Conservation (phyloP, 2,113 vertebrate genomes). For the Equus przewalskii region DNA sequence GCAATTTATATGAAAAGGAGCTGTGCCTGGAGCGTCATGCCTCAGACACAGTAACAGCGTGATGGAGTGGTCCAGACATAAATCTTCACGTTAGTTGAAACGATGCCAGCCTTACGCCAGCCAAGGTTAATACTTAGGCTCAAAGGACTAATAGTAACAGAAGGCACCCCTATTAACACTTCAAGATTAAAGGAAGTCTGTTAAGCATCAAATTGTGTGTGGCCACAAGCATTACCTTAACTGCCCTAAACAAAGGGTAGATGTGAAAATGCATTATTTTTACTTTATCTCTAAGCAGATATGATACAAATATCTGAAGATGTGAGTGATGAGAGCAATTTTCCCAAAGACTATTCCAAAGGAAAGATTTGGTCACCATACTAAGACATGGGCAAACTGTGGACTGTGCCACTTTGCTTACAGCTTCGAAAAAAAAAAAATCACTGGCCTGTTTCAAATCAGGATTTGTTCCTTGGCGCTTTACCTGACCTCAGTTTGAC, state of each 20-base stretch:
- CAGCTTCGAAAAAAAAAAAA: not conserved
- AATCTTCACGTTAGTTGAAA: not conserved
- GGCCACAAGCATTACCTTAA: not conserved
- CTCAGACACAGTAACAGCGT: not conserved
- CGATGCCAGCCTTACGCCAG: not conserved
- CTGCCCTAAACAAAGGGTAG: not conserved
- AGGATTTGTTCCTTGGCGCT: not conserved
- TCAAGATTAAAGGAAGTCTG: not conserved
- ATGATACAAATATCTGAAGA: not conserved
- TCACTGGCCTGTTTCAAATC: not conserved
- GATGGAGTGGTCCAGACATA: not conserved
- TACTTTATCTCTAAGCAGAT: not conserved
- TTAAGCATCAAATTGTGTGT: not conserved
- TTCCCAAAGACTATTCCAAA: slow-evolving; percentile 44
- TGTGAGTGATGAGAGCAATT: not conserved
- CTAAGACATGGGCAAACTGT: not conserved
- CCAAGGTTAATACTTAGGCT: not conserved
- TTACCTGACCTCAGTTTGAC: not conserved
- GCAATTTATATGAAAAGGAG: not conserved
- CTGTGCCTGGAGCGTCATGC: not conserved
- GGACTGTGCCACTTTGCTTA: not conserved
- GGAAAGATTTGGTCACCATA: not conserved
- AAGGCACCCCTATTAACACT: not conserved
- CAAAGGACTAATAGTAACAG: slow-evolving; percentile 28
- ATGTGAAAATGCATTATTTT: not conserved